Percentiles rank a stretch among this genome's conserved stretches.
Evolutionary conservation across 2,113 vertebrate genomes (phyloP).

Genomic region (Ammospiza caudacuta): DNA sequence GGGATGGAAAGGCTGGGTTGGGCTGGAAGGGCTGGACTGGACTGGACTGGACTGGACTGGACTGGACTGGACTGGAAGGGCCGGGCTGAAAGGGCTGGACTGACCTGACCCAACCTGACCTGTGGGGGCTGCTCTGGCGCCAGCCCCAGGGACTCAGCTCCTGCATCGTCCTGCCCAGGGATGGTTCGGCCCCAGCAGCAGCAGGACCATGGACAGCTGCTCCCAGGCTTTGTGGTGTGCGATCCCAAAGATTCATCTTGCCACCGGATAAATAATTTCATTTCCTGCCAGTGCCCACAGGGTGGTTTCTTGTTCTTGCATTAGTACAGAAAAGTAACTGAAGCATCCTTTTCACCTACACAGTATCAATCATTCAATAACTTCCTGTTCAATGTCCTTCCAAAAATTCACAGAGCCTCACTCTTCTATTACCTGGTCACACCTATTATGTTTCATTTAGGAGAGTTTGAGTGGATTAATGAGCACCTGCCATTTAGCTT

Average conservation of each 20-base stretch:
- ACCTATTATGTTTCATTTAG: neutral
- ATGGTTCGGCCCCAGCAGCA: neutral
- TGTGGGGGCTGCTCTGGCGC: neutral
- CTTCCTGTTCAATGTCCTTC: neutral
- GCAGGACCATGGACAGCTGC: fast-evolving
- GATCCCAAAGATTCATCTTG: neutral
- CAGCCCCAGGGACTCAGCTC: neutral
- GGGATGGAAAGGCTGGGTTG: no score
- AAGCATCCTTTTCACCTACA: neutral
- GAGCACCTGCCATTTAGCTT: neutral
- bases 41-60: no score
- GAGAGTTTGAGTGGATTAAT: neutral
- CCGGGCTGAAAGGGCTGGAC: no score
- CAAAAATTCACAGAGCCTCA: neutral
- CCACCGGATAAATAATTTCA: neutral
- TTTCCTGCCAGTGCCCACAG: neutral
- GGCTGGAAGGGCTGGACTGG: no score
- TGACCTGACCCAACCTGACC: no score
- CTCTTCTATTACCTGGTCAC: neutral
- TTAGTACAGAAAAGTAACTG: neutral
- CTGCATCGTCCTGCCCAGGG: no score
- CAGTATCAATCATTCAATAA: neutral
- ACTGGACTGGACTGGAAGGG: no score
- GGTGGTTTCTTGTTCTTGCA: neutral
- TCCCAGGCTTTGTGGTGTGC: neutral